Base-by-base conservation (phyloP, 2,888 invertebrate species). In the Leucozona laternaria region DNA sequence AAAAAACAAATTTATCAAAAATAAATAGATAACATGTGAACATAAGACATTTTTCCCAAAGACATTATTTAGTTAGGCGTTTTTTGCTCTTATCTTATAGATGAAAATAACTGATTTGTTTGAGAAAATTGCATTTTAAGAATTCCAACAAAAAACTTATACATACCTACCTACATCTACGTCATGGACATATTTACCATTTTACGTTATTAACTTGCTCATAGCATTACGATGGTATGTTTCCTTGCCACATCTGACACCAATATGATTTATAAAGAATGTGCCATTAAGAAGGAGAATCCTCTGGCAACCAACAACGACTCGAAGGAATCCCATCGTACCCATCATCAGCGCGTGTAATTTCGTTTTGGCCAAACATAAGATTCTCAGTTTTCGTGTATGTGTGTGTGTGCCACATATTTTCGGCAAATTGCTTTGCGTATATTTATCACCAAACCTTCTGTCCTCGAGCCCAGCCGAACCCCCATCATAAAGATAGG, bases 241-340 rank as follows among this genome's bases (percentile, higher is more conserved):
- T 71, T 31, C 31, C 48, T 45, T 34, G 28, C 34, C 25, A 55
- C 50, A 66, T 48, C 75, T 71, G 70, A 57, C 70, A 70, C 17
- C 55, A 45, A 60, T 48, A 68, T 62, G 68, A 83, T 72, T 60
- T 45, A 79, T 68, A 62, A 53, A 48, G 68, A 40, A 73, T 62
- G 80, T 80, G 37, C 50, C 73, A 73, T 79, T 73, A 82, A 55
- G 73, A 17, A 31, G n/a, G 31, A 22, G 22, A 37, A 17, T 53
- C 11, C 22, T 50, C 22, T 53, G 20, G 43, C 25, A 62, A 15
- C 2, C 20, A 22, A 25, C 25, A 62, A 15, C 2, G 31, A 22
- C 15, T 15, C 45, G 13, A 10, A 17, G 25, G 64, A 28, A 45
- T 64, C 64, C 17, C 25, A 28, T 45, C 2, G 64, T 28, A 10